Evolutionary conservation across 2,797 vertebrate genomes (phyloP).

Genomic region (Schizopygopsis pylzovi): DNA sequence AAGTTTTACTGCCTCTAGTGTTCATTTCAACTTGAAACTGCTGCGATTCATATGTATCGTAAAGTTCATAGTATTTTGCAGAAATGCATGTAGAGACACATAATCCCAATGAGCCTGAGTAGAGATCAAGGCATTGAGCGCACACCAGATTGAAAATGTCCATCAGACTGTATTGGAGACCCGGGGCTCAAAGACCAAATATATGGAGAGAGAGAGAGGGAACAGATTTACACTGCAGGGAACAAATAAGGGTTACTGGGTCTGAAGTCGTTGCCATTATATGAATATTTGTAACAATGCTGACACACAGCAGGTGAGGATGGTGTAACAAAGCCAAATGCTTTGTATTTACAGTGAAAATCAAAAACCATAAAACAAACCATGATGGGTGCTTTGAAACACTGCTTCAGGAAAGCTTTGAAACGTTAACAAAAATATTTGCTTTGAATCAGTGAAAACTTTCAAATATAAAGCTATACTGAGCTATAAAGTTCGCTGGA

Average conservation of each 20-base stretch:
- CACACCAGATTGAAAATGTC: not conserved
- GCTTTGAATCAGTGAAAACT: not conserved
- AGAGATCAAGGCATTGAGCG: not conserved
- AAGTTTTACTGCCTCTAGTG: no score
- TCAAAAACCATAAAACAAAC: not conserved
- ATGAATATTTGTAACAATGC: not conserved
- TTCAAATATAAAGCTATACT: not conserved
- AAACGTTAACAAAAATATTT: no score
- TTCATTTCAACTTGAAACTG: no score
- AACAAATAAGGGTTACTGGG: not conserved
- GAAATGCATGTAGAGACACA: no score
- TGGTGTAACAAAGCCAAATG: not conserved
- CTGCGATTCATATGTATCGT: no score
- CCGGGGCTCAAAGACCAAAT: not conserved
- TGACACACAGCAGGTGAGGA: not conserved
- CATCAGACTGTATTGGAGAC: not conserved
- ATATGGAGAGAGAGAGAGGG: not conserved
- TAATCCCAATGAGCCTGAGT: no score
- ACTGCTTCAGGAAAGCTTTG: no score
- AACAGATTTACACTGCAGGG: not conserved
- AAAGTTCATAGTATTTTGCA: no score
- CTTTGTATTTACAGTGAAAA: not conserved
- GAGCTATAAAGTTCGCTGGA: not conserved
- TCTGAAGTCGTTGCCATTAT: not conserved
- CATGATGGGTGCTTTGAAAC: no score